Evolutionary conservation across 2,113 vertebrate genomes (phyloP).

Genomic region (Hemichromis elongatus): DNA sequence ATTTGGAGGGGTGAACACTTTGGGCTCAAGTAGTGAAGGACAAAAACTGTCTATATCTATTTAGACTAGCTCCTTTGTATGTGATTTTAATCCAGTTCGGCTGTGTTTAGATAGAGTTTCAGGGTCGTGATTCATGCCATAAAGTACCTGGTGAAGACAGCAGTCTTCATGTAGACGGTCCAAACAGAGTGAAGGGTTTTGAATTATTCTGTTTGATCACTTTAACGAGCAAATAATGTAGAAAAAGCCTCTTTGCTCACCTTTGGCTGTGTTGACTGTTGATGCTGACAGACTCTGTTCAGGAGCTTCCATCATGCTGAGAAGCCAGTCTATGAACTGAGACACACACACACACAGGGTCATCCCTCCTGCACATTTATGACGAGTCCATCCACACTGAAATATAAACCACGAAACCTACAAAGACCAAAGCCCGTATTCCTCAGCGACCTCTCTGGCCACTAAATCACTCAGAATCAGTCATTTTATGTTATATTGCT

Average conservation of each 20-base stretch:
- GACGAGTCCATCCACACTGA: not conserved
- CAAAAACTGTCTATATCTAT: not conserved
- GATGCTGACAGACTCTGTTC: constrained; percentile 71
- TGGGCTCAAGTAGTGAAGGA: too few relatives aligned
- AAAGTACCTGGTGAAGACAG: accelerated
- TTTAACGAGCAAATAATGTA: accelerated
- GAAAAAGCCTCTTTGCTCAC: constrained; percentile 56
- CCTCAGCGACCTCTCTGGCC: too few relatives aligned
- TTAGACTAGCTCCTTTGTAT: accelerated
- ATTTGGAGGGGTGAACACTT: accelerated
- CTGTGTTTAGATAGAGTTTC: not conserved
- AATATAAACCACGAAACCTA: not conserved
- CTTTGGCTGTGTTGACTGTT: constrained; percentile 77
- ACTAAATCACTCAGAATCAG: too few relatives aligned
- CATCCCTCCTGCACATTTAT: not conserved
- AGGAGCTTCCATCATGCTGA: constrained; percentile 80
- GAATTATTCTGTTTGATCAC: not conserved
- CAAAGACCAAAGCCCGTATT: too few relatives aligned
- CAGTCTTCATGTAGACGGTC: not conserved
- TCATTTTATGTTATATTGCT: too few relatives aligned
- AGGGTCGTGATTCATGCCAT: not conserved
- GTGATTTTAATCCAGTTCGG: not conserved
- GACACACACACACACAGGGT: constrained; percentile 8
- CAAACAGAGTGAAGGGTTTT: not conserved
- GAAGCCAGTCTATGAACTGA: constrained; percentile 93